These are phyloP conservation scores for Periophthalmus magnuspinnatus DNA, from an alignment of 2,797 vertebrate genomes.

Conservation along the genomic window DNA sequence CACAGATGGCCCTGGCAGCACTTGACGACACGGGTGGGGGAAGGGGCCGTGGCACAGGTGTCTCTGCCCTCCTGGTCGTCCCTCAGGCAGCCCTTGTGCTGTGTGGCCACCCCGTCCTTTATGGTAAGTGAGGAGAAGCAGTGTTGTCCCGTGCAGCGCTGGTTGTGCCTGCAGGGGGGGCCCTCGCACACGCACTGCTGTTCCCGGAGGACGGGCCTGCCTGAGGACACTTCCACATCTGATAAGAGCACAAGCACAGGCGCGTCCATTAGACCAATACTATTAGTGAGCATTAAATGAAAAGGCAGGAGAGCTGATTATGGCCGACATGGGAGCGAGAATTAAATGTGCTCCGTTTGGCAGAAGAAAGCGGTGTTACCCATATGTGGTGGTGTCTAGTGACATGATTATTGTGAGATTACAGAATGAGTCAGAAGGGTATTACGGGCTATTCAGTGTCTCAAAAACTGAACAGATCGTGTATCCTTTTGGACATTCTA, in stretches of 20 bases:
- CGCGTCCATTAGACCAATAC: slow-evolving; percentile 54
- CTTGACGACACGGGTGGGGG: slow-evolving; percentile 85
- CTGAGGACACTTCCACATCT: slow-evolving; percentile 83
- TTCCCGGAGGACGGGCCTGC: slow-evolving; percentile 71
- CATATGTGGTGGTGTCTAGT: slow-evolving; percentile 2
- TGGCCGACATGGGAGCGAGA: slow-evolving; percentile 20
- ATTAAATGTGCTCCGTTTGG: slow-evolving; percentile 9
- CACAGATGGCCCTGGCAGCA: slow-evolving; percentile 97
- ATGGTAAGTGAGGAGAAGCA: slow-evolving; percentile 90
- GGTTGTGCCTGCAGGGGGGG: slow-evolving; percentile 79
- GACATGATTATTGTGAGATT: background rate
- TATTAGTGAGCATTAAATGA: slow-evolving; percentile 59
- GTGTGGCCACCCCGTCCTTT: slow-evolving; percentile 82
- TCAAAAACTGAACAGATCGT: background rate
- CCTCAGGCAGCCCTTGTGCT: slow-evolving; percentile 93
- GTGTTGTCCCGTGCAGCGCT: slow-evolving; percentile 87
- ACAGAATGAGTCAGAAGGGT: background rate
- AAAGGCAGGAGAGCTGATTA: slow-evolving; percentile 58
- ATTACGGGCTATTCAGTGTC: background rate
- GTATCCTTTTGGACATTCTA: background rate
- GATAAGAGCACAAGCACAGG: slow-evolving; percentile 52
- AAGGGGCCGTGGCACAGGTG: slow-evolving; percentile 87
- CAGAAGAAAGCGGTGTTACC: background rate
- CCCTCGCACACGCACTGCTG: slow-evolving; percentile 92
- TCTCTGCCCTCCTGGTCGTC: slow-evolving; percentile 88